These are phyloP conservation scores for Gavialis gangeticus DNA, from an alignment of 2,113 vertebrate genomes.

Conservation along the genomic window DNA sequence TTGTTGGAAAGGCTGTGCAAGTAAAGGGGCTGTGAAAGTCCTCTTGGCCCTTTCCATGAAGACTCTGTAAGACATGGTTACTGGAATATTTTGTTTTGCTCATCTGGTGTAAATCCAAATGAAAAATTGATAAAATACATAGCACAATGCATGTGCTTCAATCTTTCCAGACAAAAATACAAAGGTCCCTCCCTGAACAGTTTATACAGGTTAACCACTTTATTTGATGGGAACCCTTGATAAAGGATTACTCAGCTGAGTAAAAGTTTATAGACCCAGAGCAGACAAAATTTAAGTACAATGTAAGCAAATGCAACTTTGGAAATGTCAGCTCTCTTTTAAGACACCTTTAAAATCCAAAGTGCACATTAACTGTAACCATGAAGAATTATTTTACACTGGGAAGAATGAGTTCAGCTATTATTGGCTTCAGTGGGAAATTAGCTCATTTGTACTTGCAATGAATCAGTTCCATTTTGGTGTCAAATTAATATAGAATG, in stretches of 20 bases:
- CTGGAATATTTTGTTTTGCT: not conserved
- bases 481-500: not conserved
- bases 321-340: not conserved
- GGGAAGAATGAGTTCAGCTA: accelerated
- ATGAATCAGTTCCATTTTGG: not conserved
- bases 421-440: not conserved
- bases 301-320: accelerated
- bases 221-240: not conserved
- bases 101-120: slow-evolving; percentile 4
- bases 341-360: accelerated
- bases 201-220: not conserved
- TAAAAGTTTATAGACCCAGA: accelerated
- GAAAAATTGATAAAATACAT: not conserved
- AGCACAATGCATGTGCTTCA: not conserved
- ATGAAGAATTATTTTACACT: not conserved
- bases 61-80: not conserved
- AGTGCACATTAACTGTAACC: not conserved
- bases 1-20: accelerated
- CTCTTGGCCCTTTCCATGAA: not conserved
- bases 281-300: not conserved
- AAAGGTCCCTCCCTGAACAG: accelerated
- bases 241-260: not conserved
- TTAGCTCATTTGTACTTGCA: not conserved
- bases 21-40: not conserved
- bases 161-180: not conserved